Conservation (phyloP, 2,888 invertebrate genomes). For the Clostera curtula region DNA sequence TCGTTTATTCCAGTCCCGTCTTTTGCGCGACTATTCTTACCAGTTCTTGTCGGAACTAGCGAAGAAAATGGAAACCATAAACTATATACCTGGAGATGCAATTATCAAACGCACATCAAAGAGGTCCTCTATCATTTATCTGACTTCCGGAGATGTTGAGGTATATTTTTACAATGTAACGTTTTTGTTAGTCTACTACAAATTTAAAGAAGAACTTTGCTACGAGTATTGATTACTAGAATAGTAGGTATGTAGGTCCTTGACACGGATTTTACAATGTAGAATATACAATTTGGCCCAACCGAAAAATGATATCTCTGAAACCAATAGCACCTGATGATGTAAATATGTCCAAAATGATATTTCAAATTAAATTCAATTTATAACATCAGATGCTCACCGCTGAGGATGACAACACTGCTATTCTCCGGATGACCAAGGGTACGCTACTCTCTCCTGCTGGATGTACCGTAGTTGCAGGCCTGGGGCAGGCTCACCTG, state of each 20-base stretch:
- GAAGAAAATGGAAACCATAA: constrained; percentile 48
- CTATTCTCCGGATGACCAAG: constrained; percentile 50
- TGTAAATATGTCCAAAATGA: no score
- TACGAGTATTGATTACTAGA: no score
- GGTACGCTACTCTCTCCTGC: constrained; percentile 44
- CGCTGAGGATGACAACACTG: constrained; percentile 55
- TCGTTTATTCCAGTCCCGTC: constrained; percentile 34
- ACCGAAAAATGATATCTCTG: no score
- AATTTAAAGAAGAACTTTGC: no score
- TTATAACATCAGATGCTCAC: constrained; percentile 42
- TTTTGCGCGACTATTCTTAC: constrained; percentile 46
- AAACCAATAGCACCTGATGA: no score
- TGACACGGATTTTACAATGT: no score
- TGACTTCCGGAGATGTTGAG: constrained; percentile 56
- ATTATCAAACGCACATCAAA: constrained; percentile 44
- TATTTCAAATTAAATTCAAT: background rate
- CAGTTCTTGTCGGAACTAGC: constrained; percentile 49
- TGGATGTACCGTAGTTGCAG: constrained; percentile 32
- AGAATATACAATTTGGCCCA: no score
- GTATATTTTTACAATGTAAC: no score
- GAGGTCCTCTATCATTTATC: constrained; percentile 46
- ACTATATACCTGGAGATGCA: constrained; percentile 55
- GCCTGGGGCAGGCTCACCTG: constrained; percentile 37
- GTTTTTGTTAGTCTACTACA: no score
- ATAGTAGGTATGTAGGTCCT: no score